Evolutionary conservation across 2,797 vertebrate species (phyloP), one percentile per base, ranked within the genome.

Genomic region (Borostomias antarcticus): DNA sequence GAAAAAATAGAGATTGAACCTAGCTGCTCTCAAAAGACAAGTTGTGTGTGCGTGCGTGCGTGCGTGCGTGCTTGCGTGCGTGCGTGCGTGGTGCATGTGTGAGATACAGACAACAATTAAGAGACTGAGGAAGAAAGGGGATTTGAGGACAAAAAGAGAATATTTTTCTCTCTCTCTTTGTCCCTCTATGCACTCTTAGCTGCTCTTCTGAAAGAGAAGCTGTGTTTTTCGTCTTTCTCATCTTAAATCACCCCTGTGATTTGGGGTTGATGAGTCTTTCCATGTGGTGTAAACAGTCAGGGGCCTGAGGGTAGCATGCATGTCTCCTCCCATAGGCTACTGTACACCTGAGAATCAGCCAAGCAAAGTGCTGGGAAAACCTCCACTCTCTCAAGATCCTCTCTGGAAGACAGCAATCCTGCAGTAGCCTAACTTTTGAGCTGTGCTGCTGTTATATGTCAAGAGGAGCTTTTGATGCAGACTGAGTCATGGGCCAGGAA

Each of bases 401-500:
- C 6, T 0, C 25, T 28, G 10, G 15, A 19, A 32, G 28, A 7
- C 17, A n/a, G 17, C 7, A 3, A 32, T 17, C 53, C 32, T 21
- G 17, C 26, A 21, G 4, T 45, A 43, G 11, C 40, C n/a, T 28
- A 13, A 28, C 51, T 53, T 25, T 53, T 8, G 40, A 13, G 50
- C 25, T 43, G 37, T 45, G 13, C 26, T n/a, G 29, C 17, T n/a
- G 33, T 8, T 25, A 19, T 58, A 58, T 25, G 58, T 59, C 25
- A 59, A 40, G 37, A 40, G 35, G 35, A 4, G 15, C 5, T 19
- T 59, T 30, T 32, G 40, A 30, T 62, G 43, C 25, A 10, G 26
- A 48, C 21, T 77, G 67, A 26, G 70, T 80, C 70, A 78, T 62
- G 23, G 54, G 56, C 62, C 51, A 79, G 75, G 75, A 80, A 82